Base-by-base conservation (phyloP, 2,113 vertebrate genomes). In the Cynoglossus semilaevis region DNA sequence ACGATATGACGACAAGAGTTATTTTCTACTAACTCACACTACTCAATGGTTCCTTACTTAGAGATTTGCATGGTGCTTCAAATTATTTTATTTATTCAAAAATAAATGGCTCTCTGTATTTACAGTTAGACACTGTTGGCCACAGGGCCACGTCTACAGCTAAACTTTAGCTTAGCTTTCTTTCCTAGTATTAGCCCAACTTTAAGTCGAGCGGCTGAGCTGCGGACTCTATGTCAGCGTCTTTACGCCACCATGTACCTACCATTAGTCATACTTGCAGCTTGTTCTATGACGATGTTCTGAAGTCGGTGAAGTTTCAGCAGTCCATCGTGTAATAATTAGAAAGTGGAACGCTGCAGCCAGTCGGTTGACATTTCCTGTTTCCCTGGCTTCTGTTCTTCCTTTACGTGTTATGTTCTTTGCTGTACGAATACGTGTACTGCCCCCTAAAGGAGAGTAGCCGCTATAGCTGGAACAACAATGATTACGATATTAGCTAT, bases 181-280 rank as follows among this genome's bases (percentile, higher is more conserved):
- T 37, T 9, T n/a, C n/a, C 36, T 15, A 43, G 14, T 63, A 77
- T 57, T 40, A 49, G 58, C 50, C 46, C 5, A 62, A 70, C 66
- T 71, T 40, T 41, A 18, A 18, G 52, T 7, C 11, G 3, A 49
- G 8, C 35, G 9, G 22, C 10, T 6, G 22, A 2, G 22, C 2
- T 6, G 22, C 22, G 22, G 22, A 29, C 22, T 29, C 22, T 52
- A 36, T 19, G 17, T 34, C 17, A 5, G 51, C 5, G 15, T 45
- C 41, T n/a, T 34, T 5, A 15, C 12, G 5, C 29, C 12, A 15
- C 34, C 17, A 15, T 1, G 7, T 14, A 80, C 88, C 41, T 81
- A 91, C 90, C 90, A 67, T 91, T 91, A 58, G 90, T 91, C 90
- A 91, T 91, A 11, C 62, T 89, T 48, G 74, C 81, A 58, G 66